phyloP scores from a whole-genome alignment of 2,797 vertebrate genomes.

The Sebastes alutus region DNA sequence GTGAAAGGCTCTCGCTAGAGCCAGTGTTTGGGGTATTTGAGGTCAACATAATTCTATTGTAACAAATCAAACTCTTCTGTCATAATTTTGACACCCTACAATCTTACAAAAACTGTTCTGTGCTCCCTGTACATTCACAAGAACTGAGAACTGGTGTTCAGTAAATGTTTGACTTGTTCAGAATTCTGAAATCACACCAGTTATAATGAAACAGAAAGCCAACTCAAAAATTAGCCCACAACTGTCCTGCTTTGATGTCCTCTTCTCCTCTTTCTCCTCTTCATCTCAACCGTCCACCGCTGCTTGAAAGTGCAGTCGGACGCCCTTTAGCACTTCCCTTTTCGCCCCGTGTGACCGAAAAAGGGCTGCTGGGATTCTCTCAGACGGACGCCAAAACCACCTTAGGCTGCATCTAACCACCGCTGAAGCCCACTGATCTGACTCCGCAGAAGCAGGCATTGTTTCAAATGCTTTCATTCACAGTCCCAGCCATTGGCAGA shows the following conservation, averaged over 20 bases:
- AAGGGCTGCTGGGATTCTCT: conserved; percentile 57
- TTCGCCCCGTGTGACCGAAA: conserved; percentile 43
- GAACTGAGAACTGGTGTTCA: background rate
- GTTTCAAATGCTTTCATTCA: conserved; percentile 76
- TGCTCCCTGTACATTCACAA: background rate
- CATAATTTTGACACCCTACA: background rate
- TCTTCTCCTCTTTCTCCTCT: conserved; percentile 35
- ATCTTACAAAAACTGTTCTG: background rate
- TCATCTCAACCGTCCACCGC: conserved; percentile 41
- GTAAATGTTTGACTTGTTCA: conserved; percentile 31
- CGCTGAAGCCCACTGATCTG: conserved; percentile 56
- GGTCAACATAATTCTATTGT: background rate
- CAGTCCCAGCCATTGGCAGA: conserved; percentile 72
- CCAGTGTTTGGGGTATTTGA: background rate
- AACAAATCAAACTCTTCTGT: background rate
- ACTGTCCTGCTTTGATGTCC: conserved; percentile 42
- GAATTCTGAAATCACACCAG: conserved; percentile 9
- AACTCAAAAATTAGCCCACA: conserved; percentile 24
- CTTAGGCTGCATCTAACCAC: conserved; percentile 49
- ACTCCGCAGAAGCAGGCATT: conserved; percentile 63
- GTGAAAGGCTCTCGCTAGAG: no score
- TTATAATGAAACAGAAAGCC: conserved; percentile 1
- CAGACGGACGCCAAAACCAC: conserved; percentile 56
- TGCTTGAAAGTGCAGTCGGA: conserved; percentile 24
- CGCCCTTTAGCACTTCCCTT: conserved; percentile 55